Evolutionary conservation across 2,113 vertebrate genomes (phyloP).

Genomic region (Poecile atricapillus): DNA sequence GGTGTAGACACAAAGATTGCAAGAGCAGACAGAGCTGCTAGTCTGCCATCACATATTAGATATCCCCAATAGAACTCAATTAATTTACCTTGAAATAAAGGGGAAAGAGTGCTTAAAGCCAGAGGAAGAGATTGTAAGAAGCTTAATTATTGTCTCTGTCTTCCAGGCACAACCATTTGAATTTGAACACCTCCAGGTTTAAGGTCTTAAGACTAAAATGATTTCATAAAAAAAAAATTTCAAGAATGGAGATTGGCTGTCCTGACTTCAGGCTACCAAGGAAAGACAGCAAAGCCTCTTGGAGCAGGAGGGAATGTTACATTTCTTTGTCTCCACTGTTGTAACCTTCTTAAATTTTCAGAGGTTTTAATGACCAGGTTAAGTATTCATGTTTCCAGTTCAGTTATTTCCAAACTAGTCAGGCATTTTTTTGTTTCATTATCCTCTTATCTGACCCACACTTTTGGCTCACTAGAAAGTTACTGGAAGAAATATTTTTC

Average conservation of each 20-base stretch:
- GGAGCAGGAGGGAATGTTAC: neutral
- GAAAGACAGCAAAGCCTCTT: neutral
- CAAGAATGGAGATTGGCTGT: neutral
- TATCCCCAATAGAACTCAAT: neutral
- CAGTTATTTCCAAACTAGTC: neutral
- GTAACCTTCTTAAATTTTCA: neutral
- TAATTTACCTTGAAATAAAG: neutral
- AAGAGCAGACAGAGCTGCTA: neutral
- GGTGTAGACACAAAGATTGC: neutral
- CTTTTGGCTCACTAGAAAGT: neutral
- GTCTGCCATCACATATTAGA: neutral
- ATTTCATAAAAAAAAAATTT: neutral
- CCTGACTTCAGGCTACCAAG: neutral
- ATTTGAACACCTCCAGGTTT: neutral
- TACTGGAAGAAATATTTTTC: neutral
- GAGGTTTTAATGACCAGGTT: neutral
- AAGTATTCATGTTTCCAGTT: neutral
- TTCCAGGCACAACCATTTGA: neutral
- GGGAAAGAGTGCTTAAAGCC: neutral
- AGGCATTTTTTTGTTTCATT: neutral
- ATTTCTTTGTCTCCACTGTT: neutral
- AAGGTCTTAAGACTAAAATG: neutral
- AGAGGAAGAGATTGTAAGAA: neutral
- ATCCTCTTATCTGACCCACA: neutral
- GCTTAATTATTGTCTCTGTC: neutral